These are phyloP conservation scores for Oryzias dopingdopingensis DNA, from an alignment of 2,797 vertebrate species.

Conservation along the genomic window DNA sequence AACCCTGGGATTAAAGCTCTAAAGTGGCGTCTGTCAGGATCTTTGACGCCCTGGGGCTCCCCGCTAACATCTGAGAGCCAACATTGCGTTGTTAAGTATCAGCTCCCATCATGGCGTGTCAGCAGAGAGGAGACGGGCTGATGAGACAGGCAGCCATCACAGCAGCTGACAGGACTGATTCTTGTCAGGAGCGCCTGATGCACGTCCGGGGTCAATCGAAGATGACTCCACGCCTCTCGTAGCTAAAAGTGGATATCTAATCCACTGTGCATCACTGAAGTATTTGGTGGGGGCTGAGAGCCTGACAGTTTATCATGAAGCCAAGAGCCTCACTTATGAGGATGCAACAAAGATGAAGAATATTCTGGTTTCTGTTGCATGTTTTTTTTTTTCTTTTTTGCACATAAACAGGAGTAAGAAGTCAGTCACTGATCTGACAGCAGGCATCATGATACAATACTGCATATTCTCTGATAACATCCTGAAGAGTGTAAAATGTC, in stretches of 20 bases:
- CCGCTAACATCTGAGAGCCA: slow-evolving; percentile 94
- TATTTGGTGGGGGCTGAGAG: slow-evolving; percentile 28
- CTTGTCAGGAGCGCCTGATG: slow-evolving; percentile 89
- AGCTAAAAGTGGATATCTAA: slow-evolving; percentile 81
- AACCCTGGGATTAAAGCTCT: slow-evolving; percentile 96
- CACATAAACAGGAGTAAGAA: neutral
- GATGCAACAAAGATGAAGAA: slow-evolving; percentile 33
- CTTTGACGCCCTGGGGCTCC: slow-evolving; percentile 77
- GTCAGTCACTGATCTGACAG: slow-evolving; percentile 8
- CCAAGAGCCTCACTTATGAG: slow-evolving; percentile 36
- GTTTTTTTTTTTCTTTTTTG: too few species aligned
- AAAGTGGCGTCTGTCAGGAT: slow-evolving; percentile 97
- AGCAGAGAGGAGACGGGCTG: slow-evolving; percentile 82
- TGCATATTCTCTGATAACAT: neutral
- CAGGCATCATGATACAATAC: neutral
- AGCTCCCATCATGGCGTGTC: slow-evolving; percentile 97
- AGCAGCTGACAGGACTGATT: slow-evolving; percentile 92
- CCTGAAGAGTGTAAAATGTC: neutral
- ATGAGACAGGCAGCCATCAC: slow-evolving; percentile 90
- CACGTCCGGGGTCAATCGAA: slow-evolving; percentile 86
- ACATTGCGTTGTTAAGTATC: slow-evolving; percentile 94
- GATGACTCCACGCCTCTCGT: slow-evolving; percentile 83
- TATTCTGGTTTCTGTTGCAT: neutral
- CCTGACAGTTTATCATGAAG: slow-evolving; percentile 61
- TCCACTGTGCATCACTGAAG: slow-evolving; percentile 64